Evolutionary conservation across 2,888 invertebrate genomes (phyloP), one percentile per base, ranked within the genome.

Genomic region (Rotaria socialis): DNA sequence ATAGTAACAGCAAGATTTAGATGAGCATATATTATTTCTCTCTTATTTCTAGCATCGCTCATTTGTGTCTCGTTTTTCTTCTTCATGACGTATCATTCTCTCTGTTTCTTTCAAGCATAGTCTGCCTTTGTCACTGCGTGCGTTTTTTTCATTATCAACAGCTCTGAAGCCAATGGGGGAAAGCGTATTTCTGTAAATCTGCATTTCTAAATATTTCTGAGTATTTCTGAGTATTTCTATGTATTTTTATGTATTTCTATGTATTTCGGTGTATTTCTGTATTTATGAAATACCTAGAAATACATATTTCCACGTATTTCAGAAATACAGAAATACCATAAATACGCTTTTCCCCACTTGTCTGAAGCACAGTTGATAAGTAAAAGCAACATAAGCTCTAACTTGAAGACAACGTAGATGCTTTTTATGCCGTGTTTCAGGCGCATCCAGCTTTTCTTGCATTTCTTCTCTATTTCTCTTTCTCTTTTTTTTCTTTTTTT

Each of bases 341-440:
- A n/a, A n/a, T n/a, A n/a, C n/a, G n/a, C n/a, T n/a, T n/a, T n/a
- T n/a, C n/a, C n/a, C n/a, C n/a, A n/a, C n/a, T n/a, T n/a, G n/a
- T 35, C 16, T 41, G 6, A 35, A 35, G 14, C 35, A 19, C 19
- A 35, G 19, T 35, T 67, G 67, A 67, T 67, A 67, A 67, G 35
- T 35, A 35, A 19, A 35, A 67, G 19, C 16, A 67, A 8, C 67
- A 67, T 35, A 67, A 67, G 67, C 67, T 67, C 35, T 16, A 67
- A 67, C 35, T 35, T 67, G 35, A 67, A 67, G 67, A 67, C 67
- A 67, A 67, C 35, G 67, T 67, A 67, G 67, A 35, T n/a, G 35
- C 19, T 67, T 35, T 67, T 67, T 67, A 67, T 67, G 35, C 35
- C 35, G 19, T 67, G 35, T 67, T 67, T 6, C 1, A 67, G 35